phyloP scores from a whole-genome alignment of 2,888 invertebrate species.

The Dasypolia templi region DNA sequence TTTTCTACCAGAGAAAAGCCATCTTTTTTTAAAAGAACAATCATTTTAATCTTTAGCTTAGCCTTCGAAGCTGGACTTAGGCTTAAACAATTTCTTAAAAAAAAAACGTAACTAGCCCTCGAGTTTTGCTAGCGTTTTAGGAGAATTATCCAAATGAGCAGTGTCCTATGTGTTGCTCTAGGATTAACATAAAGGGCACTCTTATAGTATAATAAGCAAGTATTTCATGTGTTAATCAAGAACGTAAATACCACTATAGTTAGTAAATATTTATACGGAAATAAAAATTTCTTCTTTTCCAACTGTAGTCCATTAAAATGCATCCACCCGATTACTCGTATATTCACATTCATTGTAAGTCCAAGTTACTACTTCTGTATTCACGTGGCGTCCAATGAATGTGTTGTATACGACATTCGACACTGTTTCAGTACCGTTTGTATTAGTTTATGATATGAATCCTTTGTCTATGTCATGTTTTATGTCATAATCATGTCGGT shows the following conservation, averaged over 20 bases:
- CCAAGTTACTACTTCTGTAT: constrained; percentile 17
- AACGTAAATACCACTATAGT: neutral
- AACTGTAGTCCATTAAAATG: neutral
- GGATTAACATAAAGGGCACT: neutral
- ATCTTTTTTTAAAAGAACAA: constrained; percentile 5
- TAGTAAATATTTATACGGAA: neutral
- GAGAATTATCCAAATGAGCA: neutral
- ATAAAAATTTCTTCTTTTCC: neutral
- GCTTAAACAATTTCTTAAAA: neutral
- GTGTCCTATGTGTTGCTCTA: neutral
- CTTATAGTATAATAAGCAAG: neutral
- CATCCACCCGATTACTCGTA: neutral
- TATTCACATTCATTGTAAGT: constrained; percentile 12
- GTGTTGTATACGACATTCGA: constrained; percentile 36
- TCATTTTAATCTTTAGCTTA: neutral
- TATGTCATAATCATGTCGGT: constrained; percentile 32
- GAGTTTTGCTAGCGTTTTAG: neutral
- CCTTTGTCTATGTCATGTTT: constrained; percentile 3
- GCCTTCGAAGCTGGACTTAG: neutral
- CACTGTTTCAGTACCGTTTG: constrained; percentile 40
- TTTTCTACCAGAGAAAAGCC: neutral
- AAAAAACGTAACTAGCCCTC: neutral
- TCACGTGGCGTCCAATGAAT: constrained; percentile 21
- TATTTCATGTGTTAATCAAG: neutral
- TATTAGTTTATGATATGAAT: constrained; percentile 27